Percentiles rank a stretch among this genome's conserved stretches.
phyloP scores from a whole-genome alignment of 2,888 invertebrate species.

The Temnothorax rugatulus region DNA sequence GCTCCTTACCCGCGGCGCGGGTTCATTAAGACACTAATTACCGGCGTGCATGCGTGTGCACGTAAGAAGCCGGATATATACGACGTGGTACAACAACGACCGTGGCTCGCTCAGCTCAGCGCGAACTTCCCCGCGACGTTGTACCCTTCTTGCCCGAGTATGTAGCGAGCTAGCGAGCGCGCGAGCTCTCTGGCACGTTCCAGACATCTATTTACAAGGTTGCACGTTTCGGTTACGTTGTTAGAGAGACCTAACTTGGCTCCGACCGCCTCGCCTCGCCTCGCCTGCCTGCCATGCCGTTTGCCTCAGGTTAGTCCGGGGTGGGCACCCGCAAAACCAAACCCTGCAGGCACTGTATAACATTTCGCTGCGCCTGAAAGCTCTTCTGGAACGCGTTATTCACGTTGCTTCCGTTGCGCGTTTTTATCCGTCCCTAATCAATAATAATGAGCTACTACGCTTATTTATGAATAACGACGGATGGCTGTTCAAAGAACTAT shows the following conservation, averaged over 20 bases:
- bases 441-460: conserved; percentile 6
- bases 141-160: conserved; percentile 67
- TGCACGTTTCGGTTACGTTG: conserved; percentile 76
- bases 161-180: conserved; percentile 56
- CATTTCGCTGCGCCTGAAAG: conserved; percentile 47
- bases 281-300: conserved; percentile 39
- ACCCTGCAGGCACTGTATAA: conserved; percentile 54
- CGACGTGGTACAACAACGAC: conserved; percentile 72
- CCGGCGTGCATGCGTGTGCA: conserved; percentile 79
- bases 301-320: conserved; percentile 54
- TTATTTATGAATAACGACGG: neutral
- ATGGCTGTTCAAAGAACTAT: neutral
- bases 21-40: conserved; percentile 83
- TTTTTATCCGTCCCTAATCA: conserved; percentile 24
- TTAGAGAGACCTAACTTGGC: conserved; percentile 72
- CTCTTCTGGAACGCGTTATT: conserved; percentile 41
- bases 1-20: conserved; percentile 66
- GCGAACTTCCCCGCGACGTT: conserved; percentile 73
- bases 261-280: conserved; percentile 59
- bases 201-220: conserved; percentile 82
- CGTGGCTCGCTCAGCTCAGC: conserved; percentile 61
- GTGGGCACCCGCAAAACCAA: conserved; percentile 55
- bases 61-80: conserved; percentile 73
- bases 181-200: conserved; percentile 74
- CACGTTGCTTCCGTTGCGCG: conserved; percentile 28